Percentiles rank a stretch among this genome's conserved stretches.
Evolutionary conservation across 2,797 vertebrate species (phyloP).

Genomic region (Acanthis flammea): DNA sequence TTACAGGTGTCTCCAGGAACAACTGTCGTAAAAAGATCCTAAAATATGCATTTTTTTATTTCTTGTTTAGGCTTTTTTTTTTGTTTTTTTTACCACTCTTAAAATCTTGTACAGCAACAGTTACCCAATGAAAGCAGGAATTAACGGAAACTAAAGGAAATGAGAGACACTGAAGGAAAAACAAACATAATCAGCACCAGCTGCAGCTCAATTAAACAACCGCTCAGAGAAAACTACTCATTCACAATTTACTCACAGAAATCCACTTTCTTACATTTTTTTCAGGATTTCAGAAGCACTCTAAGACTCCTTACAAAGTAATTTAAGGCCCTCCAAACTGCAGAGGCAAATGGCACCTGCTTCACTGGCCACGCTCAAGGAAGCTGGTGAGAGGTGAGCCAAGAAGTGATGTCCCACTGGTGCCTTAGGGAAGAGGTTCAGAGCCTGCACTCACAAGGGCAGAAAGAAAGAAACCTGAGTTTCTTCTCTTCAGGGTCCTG

Average conservation of each 20-base stretch:
- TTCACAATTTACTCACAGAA: constrained; percentile 26
- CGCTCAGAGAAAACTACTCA: constrained; percentile 14
- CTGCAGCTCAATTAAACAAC: constrained; percentile 63
- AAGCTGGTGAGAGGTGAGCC: not conserved
- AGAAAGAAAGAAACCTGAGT: not conserved
- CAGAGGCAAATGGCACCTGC: not conserved
- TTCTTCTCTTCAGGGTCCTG: not conserved
- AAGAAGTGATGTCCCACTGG: not conserved
- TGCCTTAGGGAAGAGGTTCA: not conserved
- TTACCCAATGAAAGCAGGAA: constrained; percentile 50
- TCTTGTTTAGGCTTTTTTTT: not conserved
- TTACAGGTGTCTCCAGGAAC: constrained; percentile 52
- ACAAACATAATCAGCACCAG: constrained; percentile 67
- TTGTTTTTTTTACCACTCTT: not conserved
- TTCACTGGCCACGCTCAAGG: not conserved
- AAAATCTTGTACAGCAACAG: constrained; percentile 52
- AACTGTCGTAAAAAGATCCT: constrained; percentile 22
- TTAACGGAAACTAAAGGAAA: constrained; percentile 63
- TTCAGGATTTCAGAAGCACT: not conserved
- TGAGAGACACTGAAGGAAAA: constrained; percentile 58
- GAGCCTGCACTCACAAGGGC: not conserved
- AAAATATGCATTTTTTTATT: not conserved
- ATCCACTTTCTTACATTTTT: constrained; percentile 16
- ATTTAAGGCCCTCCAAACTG: not conserved
- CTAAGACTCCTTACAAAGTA: not conserved